Percentiles rank a stretch among this genome's conserved stretches.
Conservation (phyloP, 2,888 invertebrate genomes). For the Morpho helenor region DNA sequence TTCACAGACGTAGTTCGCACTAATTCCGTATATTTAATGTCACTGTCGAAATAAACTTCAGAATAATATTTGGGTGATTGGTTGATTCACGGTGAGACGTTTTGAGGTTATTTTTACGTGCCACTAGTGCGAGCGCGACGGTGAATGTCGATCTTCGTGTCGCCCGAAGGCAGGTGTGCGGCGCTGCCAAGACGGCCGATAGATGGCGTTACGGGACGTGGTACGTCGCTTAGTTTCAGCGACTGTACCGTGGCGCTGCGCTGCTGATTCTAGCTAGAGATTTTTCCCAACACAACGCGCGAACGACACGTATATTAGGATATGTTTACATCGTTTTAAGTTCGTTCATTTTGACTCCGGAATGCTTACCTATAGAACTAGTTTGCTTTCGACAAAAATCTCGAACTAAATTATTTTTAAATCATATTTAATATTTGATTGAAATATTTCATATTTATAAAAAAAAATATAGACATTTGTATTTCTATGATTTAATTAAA, state of each 20-base stretch:
- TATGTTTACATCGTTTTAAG: conserved; percentile 35
- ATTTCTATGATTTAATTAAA: too few species aligned
- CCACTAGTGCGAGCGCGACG: conserved; percentile 73
- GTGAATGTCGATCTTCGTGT: conserved; percentile 45
- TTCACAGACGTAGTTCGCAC: conserved; percentile 14
- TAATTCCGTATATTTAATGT: conserved; percentile 49
- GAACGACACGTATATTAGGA: conserved; percentile 56
- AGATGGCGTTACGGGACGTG: conserved; percentile 64
- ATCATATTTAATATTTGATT: too few species aligned
- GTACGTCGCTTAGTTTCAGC: conserved; percentile 69
- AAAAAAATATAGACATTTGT: too few species aligned
- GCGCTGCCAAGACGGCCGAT: conserved; percentile 39
- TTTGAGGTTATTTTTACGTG: conserved; percentile 78
- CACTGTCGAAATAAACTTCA: conserved; percentile 48
- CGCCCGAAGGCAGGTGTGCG: conserved; percentile 52
- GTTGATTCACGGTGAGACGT: conserved; percentile 54
- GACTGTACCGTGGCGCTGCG: conserved; percentile 72
- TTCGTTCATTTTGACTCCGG: too few species aligned
- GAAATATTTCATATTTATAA: too few species aligned
- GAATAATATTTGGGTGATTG: conserved; percentile 59
- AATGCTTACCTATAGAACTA: too few species aligned
- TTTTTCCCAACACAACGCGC: conserved; percentile 73
- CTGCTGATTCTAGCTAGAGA: conserved; percentile 73
- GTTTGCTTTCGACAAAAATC: too few species aligned
- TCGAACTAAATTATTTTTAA: too few species aligned